These are phyloP conservation scores for Pelobates cultripes DNA, from an alignment of 2,797 vertebrate species.

Conservation along the genomic window DNA sequence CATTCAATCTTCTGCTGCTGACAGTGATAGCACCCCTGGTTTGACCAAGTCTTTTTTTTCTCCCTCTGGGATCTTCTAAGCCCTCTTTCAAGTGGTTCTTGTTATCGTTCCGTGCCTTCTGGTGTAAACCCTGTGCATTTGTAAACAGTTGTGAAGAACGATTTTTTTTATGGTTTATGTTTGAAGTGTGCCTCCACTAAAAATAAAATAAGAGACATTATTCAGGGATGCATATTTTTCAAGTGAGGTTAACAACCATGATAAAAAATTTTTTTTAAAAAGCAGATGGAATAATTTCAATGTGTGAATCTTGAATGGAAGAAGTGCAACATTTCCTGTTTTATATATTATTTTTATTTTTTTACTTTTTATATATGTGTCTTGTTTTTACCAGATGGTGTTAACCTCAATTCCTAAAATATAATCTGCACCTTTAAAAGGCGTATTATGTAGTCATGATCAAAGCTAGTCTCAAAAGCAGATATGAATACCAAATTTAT, in stretches of 20 bases:
- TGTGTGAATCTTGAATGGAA: background rate
- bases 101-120: slow-evolving; percentile 38
- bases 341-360: background rate
- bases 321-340: background rate
- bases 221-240: background rate
- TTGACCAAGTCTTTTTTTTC: background rate
- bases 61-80: background rate
- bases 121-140: slow-evolving; percentile 61
- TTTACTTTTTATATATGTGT: background rate
- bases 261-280: background rate
- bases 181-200: slow-evolving; percentile 97
- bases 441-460: too few relatives aligned
- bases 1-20: background rate
- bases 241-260: background rate
- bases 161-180: slow-evolving; percentile 85
- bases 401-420: background rate
- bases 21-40: background rate
- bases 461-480: too few relatives aligned
- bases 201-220: slow-evolving; percentile 17
- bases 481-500: too few relatives aligned
- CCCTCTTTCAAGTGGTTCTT: background rate
- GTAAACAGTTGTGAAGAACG: slow-evolving; percentile 60
- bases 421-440: too few relatives aligned
- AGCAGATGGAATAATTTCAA: background rate
- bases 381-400: background rate